Evolutionary conservation across 1,140 invertebrate genomes (phyloP).

Genomic region (Solenopsis fugax): DNA sequence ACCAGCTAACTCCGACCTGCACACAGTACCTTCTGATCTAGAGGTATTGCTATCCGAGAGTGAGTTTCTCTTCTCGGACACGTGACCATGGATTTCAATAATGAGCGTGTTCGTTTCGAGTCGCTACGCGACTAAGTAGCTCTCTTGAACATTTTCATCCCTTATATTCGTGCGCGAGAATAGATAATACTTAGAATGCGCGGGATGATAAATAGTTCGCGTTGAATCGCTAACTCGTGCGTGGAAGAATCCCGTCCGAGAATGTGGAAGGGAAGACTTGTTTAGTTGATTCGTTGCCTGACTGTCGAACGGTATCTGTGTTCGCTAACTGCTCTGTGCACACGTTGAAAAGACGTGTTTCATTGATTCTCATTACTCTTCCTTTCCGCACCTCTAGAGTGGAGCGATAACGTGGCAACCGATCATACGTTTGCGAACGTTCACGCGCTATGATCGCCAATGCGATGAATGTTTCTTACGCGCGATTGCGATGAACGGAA

Average conservation of each 20-base stretch:
- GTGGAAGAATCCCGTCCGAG: conserved; percentile 65
- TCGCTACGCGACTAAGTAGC: conserved; percentile 27
- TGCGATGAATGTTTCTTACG: neutral
- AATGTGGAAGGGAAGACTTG: conserved; percentile 43
- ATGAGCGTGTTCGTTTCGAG: conserved; percentile 11
- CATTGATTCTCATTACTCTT: conserved; percentile 44
- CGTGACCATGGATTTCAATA: conserved; percentile 82
- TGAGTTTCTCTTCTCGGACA: conserved; percentile 88
- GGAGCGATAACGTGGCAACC: neutral
- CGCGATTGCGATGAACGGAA: conserved; percentile 48
- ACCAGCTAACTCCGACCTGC: conserved; percentile 87
- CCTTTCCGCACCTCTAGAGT: conserved; percentile 31
- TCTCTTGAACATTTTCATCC: conserved; percentile 10
- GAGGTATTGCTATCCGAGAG: conserved; percentile 89
- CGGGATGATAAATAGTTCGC: conserved; percentile 31
- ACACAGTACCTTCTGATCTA: conserved; percentile 89
- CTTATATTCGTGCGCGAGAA: neutral
- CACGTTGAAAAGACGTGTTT: neutral
- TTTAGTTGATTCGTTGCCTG: conserved; percentile 16
- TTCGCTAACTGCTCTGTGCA: neutral
- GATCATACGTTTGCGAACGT: conserved; percentile 16
- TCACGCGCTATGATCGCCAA: neutral
- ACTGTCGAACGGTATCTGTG: neutral
- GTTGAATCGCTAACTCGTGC: conserved; percentile 22
- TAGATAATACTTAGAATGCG: conserved; percentile 20